A percentile compares a stretch with the other conserved stretches of the same genome.
phyloP scores from a whole-genome alignment of 2,888 invertebrate genomes.

The Polyommatus icarus region DNA sequence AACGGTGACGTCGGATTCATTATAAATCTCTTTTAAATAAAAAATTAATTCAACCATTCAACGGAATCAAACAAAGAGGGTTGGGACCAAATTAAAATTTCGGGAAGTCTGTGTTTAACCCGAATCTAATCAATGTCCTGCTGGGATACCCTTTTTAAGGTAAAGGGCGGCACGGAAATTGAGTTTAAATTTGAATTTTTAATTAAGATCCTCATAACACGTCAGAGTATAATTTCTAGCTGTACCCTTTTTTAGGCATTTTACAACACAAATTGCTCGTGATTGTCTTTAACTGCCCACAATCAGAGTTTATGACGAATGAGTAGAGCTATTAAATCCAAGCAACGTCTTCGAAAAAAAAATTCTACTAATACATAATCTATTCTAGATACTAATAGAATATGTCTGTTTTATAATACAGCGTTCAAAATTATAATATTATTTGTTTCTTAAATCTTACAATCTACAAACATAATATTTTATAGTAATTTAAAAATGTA shows the following conservation, averaged over 20 bases:
- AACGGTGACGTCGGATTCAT: conserved; percentile 27
- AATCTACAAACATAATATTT: no score
- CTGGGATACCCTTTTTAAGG: conserved; percentile 34
- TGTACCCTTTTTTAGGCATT: background rate
- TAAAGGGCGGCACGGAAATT: conserved; percentile 30
- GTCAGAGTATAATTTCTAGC: conserved; percentile 19
- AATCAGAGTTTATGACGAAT: conserved; percentile 7
- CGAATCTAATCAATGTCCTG: conserved; percentile 35
- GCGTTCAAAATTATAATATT: background rate
- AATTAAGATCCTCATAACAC: conserved; percentile 29
- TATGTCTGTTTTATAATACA: background rate
- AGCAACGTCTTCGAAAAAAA: background rate
- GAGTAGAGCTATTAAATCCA: background rate
- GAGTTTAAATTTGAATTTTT: conserved; percentile 31
- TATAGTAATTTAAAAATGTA: no score
- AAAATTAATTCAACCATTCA: conserved; percentile 27
- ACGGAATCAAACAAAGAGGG: conserved; percentile 35
- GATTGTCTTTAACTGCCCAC: conserved; percentile 17
- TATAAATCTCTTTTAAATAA: conserved; percentile 30
- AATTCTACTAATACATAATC: background rate
- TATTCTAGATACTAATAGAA: no score
- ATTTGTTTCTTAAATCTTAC: background rate
- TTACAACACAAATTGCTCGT: background rate
- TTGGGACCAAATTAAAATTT: conserved; percentile 40
- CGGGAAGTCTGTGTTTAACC: conserved; percentile 37